Percentiles rank a stretch among this genome's conserved stretches.
Evolutionary conservation across 2,113 vertebrate genomes (phyloP).

Genomic region (Dicaeum eximium): DNA sequence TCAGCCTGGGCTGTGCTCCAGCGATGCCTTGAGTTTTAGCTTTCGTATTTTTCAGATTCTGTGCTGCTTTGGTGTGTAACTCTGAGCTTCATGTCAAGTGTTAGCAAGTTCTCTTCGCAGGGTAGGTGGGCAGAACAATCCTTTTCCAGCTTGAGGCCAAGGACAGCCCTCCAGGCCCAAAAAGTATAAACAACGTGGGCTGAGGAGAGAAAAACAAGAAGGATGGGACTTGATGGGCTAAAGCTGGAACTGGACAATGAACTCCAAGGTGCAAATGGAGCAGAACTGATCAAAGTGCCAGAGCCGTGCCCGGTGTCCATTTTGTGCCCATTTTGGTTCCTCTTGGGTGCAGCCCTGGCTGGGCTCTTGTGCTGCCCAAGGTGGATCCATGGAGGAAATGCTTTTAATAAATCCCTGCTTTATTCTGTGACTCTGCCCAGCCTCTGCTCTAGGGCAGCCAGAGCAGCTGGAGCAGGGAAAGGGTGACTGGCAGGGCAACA

Average conservation of each 20-base stretch:
- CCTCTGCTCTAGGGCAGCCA: background rate
- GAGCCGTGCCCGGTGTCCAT: background rate
- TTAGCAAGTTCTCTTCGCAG: background rate
- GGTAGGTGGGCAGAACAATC: background rate
- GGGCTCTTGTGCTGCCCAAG: background rate
- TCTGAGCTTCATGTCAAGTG: background rate
- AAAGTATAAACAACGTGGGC: background rate
- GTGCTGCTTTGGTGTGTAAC: background rate
- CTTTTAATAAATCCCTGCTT: background rate
- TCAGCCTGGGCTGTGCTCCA: background rate
- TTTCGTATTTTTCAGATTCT: background rate
- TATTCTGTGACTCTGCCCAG: background rate
- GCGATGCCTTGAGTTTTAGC: background rate
- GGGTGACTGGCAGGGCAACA: rapidly evolving
- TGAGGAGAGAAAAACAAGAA: background rate
- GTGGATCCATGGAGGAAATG: background rate
- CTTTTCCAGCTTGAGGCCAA: background rate
- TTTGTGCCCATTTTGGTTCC: background rate
- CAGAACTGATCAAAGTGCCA: rapidly evolving
- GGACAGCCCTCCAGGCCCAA: background rate
- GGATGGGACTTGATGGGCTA: background rate
- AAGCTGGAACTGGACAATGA: background rate
- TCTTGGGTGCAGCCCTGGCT: background rate
- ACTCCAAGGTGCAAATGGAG: background rate
- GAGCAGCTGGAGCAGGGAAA: background rate